Evolutionary conservation across 2,888 invertebrate species (phyloP).

Genomic region (Chironomus tentans): DNA sequence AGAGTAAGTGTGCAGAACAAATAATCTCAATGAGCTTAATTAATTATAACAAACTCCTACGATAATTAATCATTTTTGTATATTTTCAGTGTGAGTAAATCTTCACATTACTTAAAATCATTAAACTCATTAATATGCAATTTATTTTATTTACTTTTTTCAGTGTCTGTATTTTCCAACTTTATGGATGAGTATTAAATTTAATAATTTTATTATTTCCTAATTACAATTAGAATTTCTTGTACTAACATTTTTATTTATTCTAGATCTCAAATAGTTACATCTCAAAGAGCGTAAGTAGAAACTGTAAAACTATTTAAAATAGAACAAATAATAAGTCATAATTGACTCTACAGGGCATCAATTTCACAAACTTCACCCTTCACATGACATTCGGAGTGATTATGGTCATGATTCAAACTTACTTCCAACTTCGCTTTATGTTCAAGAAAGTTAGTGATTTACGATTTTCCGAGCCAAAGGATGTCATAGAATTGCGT

Average conservation of each 20-base stretch:
- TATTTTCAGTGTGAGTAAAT: too few species aligned
- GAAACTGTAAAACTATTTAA: neutral
- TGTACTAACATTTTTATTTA: neutral
- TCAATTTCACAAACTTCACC: conserved; percentile 64
- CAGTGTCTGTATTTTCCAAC: too few species aligned
- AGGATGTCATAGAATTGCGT: conserved; percentile 53
- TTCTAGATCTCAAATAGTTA: conserved; percentile 4
- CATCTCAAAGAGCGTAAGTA: conserved; percentile 13
- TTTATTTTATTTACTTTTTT: too few species aligned
- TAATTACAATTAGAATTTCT: too few species aligned
- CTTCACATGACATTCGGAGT: conserved; percentile 66
- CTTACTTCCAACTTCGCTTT: conserved; percentile 56
- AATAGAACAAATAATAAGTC: neutral
- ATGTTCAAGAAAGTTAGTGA: conserved; percentile 56
- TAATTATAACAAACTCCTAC: too few species aligned
- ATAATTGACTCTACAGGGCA: conserved; percentile 48
- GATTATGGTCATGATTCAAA: conserved; percentile 51
- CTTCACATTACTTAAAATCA: too few species aligned
- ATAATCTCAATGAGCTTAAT: too few species aligned
- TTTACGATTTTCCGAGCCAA: conserved; percentile 56
- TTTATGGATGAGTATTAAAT: neutral
- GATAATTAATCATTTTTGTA: too few species aligned
- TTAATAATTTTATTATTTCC: neutral
- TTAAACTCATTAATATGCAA: too few species aligned
- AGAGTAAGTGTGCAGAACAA: too few species aligned